These are phyloP conservation scores for Cryptoblepharus egeriae DNA, from an alignment of 2,797 vertebrate genomes.

Conservation along the genomic window DNA sequence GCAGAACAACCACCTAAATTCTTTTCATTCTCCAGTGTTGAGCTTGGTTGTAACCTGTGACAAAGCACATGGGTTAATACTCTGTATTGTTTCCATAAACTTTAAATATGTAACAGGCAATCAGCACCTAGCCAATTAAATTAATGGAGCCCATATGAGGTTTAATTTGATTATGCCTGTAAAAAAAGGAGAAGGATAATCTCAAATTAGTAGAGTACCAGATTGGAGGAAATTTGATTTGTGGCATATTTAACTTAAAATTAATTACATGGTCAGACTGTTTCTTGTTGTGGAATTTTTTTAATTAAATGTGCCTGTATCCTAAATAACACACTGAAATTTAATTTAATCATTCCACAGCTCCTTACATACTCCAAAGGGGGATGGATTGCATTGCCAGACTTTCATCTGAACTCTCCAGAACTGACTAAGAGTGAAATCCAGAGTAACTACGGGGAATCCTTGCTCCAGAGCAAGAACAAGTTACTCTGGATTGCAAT, in stretches of 20 bases:
- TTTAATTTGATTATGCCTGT: constrained; percentile 29
- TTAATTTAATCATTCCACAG: constrained; percentile 31
- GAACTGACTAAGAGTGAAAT: too few relatives aligned
- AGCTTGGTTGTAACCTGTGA: not conserved
- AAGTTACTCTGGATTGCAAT: too few relatives aligned
- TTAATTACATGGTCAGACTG: constrained; percentile 26
- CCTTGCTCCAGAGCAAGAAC: too few relatives aligned
- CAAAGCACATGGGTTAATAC: not conserved
- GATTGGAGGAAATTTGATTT: constrained; percentile 12
- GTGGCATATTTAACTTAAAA: constrained; percentile 25
- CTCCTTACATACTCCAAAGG: not conserved
- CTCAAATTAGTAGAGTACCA: constrained; percentile 24
- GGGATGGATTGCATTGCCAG: not conserved
- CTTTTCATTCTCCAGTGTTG: constrained; percentile 28
- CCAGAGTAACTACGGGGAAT: too few relatives aligned
- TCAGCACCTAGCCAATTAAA: not conserved
- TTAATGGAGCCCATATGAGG: not conserved
- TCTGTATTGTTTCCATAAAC: constrained; percentile 7
- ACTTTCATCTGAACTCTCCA: too few relatives aligned
- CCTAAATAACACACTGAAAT: constrained; percentile 43
- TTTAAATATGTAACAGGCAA: not conserved
- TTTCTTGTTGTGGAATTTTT: constrained; percentile 41
- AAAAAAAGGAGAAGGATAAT: too few relatives aligned
- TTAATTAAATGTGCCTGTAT: constrained; percentile 47
- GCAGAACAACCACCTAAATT: constrained; percentile 20